phyloP scores from a whole-genome alignment of 2,113 vertebrate species.

The Solea senegalensis region DNA sequence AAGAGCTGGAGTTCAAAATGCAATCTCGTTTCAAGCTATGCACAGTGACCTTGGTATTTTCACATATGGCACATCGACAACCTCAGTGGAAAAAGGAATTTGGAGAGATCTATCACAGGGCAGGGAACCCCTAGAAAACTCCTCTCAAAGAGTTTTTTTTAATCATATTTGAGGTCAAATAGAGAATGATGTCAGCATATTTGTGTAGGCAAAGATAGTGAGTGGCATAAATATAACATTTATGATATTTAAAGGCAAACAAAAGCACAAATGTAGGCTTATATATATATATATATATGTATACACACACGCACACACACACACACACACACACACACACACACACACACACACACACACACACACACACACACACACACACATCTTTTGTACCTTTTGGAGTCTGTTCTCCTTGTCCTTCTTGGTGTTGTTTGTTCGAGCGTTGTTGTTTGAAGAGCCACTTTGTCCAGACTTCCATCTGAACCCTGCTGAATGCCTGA shows the following conservation, averaged over 20 bases:
- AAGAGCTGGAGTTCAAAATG: conserved; percentile 2
- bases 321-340: too few relatives aligned
- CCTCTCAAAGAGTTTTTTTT: too few relatives aligned
- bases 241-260: background rate
- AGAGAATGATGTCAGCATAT: too few relatives aligned
- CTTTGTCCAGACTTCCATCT: conserved; percentile 85
- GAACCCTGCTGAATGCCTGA: conserved; percentile 81
- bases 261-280: background rate
- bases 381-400: conserved; percentile 80
- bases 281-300: background rate
- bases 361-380: too few relatives aligned
- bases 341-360: too few relatives aligned
- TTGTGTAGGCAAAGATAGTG: background rate
- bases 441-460: conserved; percentile 51
- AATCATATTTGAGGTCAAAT: too few relatives aligned
- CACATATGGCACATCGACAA: background rate
- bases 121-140: background rate
- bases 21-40: background rate
- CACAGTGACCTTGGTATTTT: background rate
- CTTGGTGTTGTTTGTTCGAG: conserved; percentile 50
- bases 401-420: conserved; percentile 75
- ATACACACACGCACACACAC: too few relatives aligned
- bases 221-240: too few relatives aligned
- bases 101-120: background rate
- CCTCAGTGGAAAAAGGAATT: too few relatives aligned